phyloP scores from a whole-genome alignment of 2,113 vertebrate species.

The Tetrao urogallus region DNA sequence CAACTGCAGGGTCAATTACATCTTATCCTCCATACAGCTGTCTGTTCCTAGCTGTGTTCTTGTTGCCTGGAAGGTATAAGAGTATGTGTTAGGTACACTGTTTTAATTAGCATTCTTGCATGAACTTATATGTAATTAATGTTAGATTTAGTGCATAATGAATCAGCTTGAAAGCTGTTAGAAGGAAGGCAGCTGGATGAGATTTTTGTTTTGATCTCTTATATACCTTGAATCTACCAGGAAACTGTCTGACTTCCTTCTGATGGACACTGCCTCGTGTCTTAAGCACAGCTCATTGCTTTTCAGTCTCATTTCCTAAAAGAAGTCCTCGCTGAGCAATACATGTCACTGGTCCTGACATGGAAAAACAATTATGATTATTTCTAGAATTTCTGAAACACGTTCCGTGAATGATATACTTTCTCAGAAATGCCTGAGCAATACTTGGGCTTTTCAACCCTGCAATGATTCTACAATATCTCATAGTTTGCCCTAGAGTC shows the following conservation, averaged over 20 bases:
- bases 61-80: neutral
- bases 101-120: constrained; percentile 58
- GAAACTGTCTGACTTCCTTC: neutral
- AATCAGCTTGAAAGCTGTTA: neutral
- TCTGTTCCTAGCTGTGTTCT: neutral
- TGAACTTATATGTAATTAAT: constrained; percentile 33
- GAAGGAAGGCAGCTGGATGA: constrained; percentile 1
- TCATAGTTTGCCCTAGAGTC: neutral
- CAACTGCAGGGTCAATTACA: constrained; percentile 63
- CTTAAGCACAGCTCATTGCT: constrained; percentile 45
- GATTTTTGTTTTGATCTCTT: neutral
- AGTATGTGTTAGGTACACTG: constrained; percentile 16
- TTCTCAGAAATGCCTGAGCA: constrained; percentile 12
- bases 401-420: neutral
- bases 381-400: constrained; percentile 23
- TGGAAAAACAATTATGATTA: constrained; percentile 32
- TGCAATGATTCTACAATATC: neutral
- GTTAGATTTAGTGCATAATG: constrained; percentile 21
- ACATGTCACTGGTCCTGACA: neutral
- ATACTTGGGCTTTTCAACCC: neutral
- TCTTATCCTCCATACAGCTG: constrained; percentile 45
- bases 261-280: neutral
- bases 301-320: constrained; percentile 59
- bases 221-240: neutral
- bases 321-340: constrained; percentile 26